phyloP scores from a whole-genome alignment of 1,140 invertebrate genomes.

The Eriocheir sinensis region DNA sequence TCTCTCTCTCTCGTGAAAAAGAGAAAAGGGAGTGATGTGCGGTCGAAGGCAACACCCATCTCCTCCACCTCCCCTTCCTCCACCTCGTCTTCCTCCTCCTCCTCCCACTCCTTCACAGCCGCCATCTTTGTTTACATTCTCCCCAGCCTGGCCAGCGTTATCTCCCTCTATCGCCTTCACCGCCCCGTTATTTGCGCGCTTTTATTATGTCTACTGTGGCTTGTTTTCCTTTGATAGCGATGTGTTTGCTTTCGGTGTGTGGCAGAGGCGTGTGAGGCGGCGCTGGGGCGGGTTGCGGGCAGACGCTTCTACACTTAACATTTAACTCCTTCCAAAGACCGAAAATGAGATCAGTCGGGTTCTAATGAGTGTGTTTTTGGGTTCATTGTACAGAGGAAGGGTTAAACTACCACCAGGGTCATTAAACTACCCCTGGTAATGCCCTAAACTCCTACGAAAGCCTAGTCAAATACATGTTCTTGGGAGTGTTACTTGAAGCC shows the following conservation, averaged over 20 bases:
- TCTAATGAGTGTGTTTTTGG: too few species aligned
- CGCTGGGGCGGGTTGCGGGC: background rate
- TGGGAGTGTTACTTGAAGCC: too few species aligned
- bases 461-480: too few species aligned
- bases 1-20: slow-evolving; percentile 2
- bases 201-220: background rate
- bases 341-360: too few species aligned
- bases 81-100: background rate
- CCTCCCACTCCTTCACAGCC: background rate
- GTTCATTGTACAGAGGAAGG: too few species aligned
- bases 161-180: background rate
- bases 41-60: background rate
- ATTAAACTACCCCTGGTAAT: too few species aligned
- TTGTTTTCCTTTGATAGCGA: background rate
- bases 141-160: background rate
- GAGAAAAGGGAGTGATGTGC: background rate
- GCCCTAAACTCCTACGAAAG: too few species aligned
- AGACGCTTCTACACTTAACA: too few species aligned
- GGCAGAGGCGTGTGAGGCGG: background rate
- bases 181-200: background rate
- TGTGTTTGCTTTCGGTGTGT: background rate
- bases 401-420: too few species aligned
- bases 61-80: too few species aligned
- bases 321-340: too few species aligned
- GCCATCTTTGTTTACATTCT: background rate